phyloP scores from a whole-genome alignment of 2,888 invertebrate genomes.

The Hirtodrosophila duncani region DNA sequence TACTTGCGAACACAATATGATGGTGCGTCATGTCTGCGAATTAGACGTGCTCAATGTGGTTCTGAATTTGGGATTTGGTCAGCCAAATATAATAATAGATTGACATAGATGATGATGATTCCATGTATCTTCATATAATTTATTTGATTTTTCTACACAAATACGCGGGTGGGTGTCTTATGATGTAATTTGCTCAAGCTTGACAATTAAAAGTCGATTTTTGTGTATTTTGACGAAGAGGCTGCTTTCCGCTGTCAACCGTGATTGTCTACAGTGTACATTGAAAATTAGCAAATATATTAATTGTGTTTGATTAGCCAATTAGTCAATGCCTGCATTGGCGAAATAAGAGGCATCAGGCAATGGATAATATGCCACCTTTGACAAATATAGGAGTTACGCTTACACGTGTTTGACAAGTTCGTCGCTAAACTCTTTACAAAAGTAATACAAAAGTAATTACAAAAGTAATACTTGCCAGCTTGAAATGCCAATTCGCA shows the following conservation, averaged over 20 bases:
- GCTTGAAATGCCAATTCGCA: too few species aligned
- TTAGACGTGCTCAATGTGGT: conserved; percentile 23
- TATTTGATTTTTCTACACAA: conserved; percentile 2
- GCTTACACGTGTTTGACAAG: conserved; percentile 15
- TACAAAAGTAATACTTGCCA: too few species aligned
- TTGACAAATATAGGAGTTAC: conserved; percentile 32
- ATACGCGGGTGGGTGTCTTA: conserved; percentile 7
- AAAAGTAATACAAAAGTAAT: too few species aligned
- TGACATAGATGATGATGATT: conserved; percentile 39
- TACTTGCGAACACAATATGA: too few species aligned
- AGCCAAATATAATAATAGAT: conserved; percentile 30
- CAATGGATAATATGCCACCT: conserved; percentile 37
- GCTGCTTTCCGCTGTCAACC: conserved; percentile 4
- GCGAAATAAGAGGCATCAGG: conserved; percentile 38
- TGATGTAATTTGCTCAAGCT: conserved; percentile 15
- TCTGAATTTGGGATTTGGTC: background rate
- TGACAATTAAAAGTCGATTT: conserved; percentile 20
- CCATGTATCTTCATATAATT: conserved; percentile 17
- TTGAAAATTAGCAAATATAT: conserved; percentile 31
- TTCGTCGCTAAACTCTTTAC: too few species aligned
- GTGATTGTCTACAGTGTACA: background rate
- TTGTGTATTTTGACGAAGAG: too few species aligned
- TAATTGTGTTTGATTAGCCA: conserved; percentile 51
- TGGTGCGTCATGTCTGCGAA: conserved; percentile 44
- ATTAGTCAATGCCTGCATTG: conserved; percentile 54